Evolutionary conservation across 2,113 vertebrate species (phyloP).

Genomic region (Tenrec ecaudatus): DNA sequence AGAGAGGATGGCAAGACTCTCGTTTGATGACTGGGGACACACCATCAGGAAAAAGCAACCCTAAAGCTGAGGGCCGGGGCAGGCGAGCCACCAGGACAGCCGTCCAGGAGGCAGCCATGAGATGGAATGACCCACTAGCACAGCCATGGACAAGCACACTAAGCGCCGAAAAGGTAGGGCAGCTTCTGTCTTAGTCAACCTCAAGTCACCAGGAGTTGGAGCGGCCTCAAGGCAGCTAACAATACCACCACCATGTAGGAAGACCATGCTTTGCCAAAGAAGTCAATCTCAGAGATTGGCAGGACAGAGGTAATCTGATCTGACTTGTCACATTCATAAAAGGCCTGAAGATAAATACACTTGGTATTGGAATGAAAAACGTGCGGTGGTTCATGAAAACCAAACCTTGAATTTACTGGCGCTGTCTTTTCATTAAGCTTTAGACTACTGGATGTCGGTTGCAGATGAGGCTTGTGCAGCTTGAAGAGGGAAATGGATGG

Average conservation of each 20-base stretch:
- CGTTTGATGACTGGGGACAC: not conserved
- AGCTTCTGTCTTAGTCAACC: not conserved
- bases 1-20: not conserved
- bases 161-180: not conserved
- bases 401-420: not conserved
- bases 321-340: not conserved
- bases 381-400: constrained; percentile 1
- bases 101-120: not conserved
- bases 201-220: not conserved
- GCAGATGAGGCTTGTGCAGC: not conserved
- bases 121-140: not conserved
- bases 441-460: not conserved
- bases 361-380: not conserved
- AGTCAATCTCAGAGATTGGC: not conserved
- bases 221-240: not conserved
- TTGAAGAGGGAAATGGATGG: not conserved
- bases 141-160: not conserved
- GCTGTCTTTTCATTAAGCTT: not conserved
- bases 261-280: not conserved
- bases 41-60: not conserved
- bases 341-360: constrained; percentile 22
- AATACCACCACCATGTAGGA: not conserved
- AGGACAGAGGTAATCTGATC: not conserved
- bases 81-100: not conserved
- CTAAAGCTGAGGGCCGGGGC: not conserved